Evolutionary conservation across 2,113 vertebrate genomes (phyloP).

Genomic region (Leptobrachium ailaonicum): DNA sequence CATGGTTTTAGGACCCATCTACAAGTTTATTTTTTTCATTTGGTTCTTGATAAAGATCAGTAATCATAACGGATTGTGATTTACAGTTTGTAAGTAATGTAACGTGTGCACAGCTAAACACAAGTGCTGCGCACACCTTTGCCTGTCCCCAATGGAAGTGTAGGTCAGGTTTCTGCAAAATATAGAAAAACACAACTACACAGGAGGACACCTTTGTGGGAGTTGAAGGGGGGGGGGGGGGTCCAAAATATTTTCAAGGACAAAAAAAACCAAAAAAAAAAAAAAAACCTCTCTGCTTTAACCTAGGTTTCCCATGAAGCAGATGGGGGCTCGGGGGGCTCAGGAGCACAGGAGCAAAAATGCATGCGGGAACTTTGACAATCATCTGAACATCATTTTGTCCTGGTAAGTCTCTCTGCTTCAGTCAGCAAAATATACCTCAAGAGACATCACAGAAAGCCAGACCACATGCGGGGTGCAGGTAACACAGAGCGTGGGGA

Average conservation of each 20-base stretch:
- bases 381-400: background rate
- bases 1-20: too few species aligned
- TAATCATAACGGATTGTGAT: too few species aligned
- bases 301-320: constrained; percentile 18
- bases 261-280: constrained; percentile 17
- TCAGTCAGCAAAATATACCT: constrained; percentile 20
- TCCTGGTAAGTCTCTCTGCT: background rate
- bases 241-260: constrained; percentile 26
- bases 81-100: too few species aligned
- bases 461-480: background rate
- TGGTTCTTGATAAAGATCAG: too few species aligned
- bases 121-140: too few species aligned
- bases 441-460: background rate
- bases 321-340: background rate
- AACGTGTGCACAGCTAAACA: too few species aligned
- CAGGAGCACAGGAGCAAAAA: background rate
- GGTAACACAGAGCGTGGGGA: background rate
- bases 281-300: background rate
- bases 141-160: too few species aligned
- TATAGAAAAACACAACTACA: background rate
- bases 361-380: background rate
- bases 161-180: too few species aligned
- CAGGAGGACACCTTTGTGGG: constrained; percentile 3
- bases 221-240: too few species aligned
- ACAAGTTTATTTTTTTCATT: too few species aligned